Evolutionary conservation across 2,113 vertebrate species (phyloP).

Genomic region (Odontophorus gujanensis): DNA sequence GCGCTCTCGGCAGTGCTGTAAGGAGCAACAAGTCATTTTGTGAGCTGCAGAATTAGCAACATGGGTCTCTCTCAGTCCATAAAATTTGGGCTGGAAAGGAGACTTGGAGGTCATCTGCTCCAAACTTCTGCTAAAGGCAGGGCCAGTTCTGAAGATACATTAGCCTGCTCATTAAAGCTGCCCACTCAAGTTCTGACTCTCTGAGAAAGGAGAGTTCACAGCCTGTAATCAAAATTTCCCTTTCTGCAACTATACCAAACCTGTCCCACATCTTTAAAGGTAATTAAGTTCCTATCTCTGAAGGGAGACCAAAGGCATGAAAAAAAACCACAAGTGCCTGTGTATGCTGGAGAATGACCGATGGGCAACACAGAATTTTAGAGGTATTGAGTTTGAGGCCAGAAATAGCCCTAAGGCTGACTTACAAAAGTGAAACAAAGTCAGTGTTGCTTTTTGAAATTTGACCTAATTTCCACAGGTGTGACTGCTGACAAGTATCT

Average conservation of each 20-base stretch:
- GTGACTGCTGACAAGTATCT: background rate
- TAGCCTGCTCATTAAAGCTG: background rate
- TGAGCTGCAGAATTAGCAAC: background rate
- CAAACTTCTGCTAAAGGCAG: background rate
- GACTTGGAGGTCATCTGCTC: background rate
- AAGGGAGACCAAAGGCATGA: background rate
- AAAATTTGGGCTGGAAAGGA: background rate
- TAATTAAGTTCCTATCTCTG: background rate
- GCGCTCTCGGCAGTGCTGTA: conserved; percentile 96
- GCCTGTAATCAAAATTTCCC: background rate
- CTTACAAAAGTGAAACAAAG: background rate
- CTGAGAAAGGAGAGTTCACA: background rate
- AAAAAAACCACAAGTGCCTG: background rate
- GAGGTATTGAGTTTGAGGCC: background rate
- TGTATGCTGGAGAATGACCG: background rate
- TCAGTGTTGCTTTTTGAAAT: background rate
- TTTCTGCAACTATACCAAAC: background rate
- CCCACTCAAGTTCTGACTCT: background rate
- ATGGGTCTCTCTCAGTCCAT: background rate
- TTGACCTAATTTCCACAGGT: background rate
- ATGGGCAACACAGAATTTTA: background rate
- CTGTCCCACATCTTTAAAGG: background rate
- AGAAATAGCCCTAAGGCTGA: background rate
- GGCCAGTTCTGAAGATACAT: background rate
- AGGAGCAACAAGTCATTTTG: background rate